Base-by-base conservation (phyloP, 2,888 invertebrate genomes). In the Clivina fossor region DNA sequence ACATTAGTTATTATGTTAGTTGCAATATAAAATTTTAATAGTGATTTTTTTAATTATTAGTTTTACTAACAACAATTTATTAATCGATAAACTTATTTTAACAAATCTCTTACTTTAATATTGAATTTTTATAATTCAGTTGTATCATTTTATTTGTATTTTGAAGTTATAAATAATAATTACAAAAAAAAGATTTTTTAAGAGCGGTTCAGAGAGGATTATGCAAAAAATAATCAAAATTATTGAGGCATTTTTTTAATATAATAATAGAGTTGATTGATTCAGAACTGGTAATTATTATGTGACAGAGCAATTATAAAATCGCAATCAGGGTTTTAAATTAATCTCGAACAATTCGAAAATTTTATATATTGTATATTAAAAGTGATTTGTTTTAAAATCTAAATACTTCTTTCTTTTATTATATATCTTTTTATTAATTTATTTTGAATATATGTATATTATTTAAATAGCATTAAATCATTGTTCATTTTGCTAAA, bases 21-120 rank as follows among this genome's bases (percentile, higher is more conserved):
- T 55, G 55, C 55, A 55, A 55, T 55, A 55, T 55, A 20, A 44
- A 37, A 53, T 19, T 43, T 53, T 35, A 46, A 30, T 55, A 55
- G 55, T 55, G 55, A 55, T 55, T 55, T 55, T 55, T 47, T 55
- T 48, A 32, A 55, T 47, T 53, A 38, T 49, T 40, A 50, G 30
- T 41, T 22, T n/a, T 51, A 51, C 51, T 41, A 51, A 51, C 51
- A n/a, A n/a, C 30, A 28, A 40, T 32, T 20, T 19, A 40, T 28
- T 30, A 32, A 16, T 37, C 22, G 16, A 37, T 37, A 48, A 37
- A 15, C n/a, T 37, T 49, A 49, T 37, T 37, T 37, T 49, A 24
- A 37, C 20, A 22, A 47, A 22, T 22, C 33, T 18, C 33, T 11
- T 13, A 13, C 13, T 19, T 20, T 20, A 5, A 20, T 18, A 49